Conservation (phyloP, 2,797 vertebrate species). For the Phyllotis vaccarum region DNA sequence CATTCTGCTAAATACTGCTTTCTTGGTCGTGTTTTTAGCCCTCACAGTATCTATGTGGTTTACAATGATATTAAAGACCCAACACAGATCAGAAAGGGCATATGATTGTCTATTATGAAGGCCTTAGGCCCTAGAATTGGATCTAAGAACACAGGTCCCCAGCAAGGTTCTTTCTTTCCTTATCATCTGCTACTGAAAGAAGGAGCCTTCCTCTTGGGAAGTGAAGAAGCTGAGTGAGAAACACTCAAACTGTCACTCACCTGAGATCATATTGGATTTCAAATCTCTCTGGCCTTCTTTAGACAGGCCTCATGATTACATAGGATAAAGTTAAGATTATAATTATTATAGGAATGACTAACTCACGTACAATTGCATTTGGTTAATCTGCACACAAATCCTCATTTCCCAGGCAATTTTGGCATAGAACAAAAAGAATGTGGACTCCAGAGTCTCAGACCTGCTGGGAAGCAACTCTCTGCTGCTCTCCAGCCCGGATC, state of each 20-base stretch:
- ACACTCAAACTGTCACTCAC: fast-evolving
- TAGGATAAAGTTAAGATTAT: background rate
- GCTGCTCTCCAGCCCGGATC: background rate
- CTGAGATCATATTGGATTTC: too few species aligned
- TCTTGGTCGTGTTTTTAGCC: background rate
- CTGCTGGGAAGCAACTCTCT: fast-evolving
- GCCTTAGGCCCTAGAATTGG: background rate
- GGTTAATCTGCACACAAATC: fast-evolving
- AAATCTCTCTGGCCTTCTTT: too few species aligned
- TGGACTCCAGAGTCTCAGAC: fast-evolving
- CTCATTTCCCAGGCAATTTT: fast-evolving
- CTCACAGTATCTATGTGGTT: background rate
- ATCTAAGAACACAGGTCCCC: background rate
- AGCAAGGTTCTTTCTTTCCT: too few species aligned
- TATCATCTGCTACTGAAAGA: background rate
- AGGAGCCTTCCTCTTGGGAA: fast-evolving
- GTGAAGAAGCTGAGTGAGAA: background rate
- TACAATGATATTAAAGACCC: background rate
- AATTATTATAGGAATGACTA: background rate
- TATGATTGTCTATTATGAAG: background rate
- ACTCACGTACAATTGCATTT: too few species aligned
- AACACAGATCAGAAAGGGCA: background rate
- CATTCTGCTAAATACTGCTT: background rate
- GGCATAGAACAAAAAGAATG: background rate
- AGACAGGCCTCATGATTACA: background rate